A percentile compares a stretch with the other conserved stretches of the same genome.
These are phyloP conservation scores for Andrena chrysosceles DNA, from an alignment of 2,888 invertebrate species.

Conservation along the genomic window DNA sequence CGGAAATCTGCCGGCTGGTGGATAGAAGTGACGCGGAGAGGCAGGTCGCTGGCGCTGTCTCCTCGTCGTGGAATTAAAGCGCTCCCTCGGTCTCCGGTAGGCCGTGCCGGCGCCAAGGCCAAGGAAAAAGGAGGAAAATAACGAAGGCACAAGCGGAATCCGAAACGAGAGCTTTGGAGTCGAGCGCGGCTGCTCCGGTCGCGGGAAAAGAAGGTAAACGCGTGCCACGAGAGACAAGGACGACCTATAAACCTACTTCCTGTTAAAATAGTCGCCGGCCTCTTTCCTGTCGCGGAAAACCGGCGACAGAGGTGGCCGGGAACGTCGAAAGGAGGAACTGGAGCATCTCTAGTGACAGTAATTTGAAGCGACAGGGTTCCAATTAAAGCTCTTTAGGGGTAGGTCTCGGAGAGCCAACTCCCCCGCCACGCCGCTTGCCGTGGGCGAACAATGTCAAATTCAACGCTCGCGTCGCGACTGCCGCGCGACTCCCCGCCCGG, in stretches of 20 bases:
- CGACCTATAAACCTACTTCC: slow-evolving; percentile 70
- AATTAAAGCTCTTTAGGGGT: slow-evolving; percentile 78
- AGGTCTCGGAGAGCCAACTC: slow-evolving; percentile 45
- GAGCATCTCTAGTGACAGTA: slow-evolving; percentile 76
- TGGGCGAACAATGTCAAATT: slow-evolving; percentile 74
- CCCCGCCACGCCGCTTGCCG: slow-evolving; percentile 52
- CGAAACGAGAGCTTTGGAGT: slow-evolving; percentile 56
- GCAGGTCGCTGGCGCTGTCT: neutral
- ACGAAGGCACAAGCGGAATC: slow-evolving; percentile 49
- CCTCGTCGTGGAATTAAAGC: slow-evolving; percentile 38
- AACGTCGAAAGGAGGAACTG: slow-evolving; percentile 71
- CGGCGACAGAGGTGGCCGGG: slow-evolving; percentile 26
- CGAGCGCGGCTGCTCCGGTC: slow-evolving; percentile 32
- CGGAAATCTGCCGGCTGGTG: neutral
- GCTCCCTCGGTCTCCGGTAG: neutral
- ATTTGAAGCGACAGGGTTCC: slow-evolving; percentile 77
- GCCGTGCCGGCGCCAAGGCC: slow-evolving; percentile 47
- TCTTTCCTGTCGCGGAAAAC: slow-evolving; percentile 45
- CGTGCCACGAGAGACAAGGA: slow-evolving; percentile 60
- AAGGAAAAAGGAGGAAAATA: slow-evolving; percentile 55
- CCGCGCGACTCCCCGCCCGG: slow-evolving; percentile 25
- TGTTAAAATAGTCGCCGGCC: slow-evolving; percentile 61
- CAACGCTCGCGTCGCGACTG: slow-evolving; percentile 46
- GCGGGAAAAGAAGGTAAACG: slow-evolving; percentile 44
- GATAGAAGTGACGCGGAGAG: neutral